A percentile compares a stretch with the other conserved stretches of the same genome.
Evolutionary conservation across 2,113 vertebrate genomes (phyloP).

Genomic region (Dendropsophus ebraccatus): DNA sequence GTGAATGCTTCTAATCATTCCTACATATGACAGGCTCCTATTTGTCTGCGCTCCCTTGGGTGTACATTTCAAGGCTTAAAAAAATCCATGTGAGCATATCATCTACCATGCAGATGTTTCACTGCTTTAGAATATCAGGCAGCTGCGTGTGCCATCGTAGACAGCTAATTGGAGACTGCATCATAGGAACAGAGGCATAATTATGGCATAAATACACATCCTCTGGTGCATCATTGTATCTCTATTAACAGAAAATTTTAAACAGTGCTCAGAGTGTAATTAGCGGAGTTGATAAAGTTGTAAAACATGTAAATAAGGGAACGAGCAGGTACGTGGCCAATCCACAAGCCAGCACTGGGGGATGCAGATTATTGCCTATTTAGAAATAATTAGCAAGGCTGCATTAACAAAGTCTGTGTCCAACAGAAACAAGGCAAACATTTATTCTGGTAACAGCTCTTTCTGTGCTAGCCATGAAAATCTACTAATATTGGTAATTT

Average conservation of each 20-base stretch:
- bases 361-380: constrained; percentile 91
- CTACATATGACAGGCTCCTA: constrained; percentile 89
- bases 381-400: constrained; percentile 92
- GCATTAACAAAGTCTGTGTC: constrained; percentile 88
- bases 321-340: constrained; percentile 89
- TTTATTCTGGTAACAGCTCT: constrained; percentile 90
- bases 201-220: constrained; percentile 90
- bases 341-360: constrained; percentile 87
- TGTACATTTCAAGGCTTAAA: constrained; percentile 88
- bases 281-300: constrained; percentile 92
- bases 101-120: constrained; percentile 97
- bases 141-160: constrained; percentile 91
- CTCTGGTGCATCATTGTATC: constrained; percentile 92
- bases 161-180: constrained; percentile 90
- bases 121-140: constrained; percentile 92
- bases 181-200: constrained; percentile 86
- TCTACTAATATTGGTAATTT: constrained; percentile 92
- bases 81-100: constrained; percentile 82
- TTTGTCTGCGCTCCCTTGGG: constrained; percentile 86
- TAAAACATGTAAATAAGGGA: constrained; percentile 92
- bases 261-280: constrained; percentile 92
- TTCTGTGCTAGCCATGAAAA: constrained; percentile 92
- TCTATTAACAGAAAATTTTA: constrained; percentile 93
- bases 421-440: constrained; percentile 87
- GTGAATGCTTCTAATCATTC: constrained; percentile 94